Evolutionary conservation across 1,140 invertebrate species (phyloP).

Genomic region (Heliothis subflexa): DNA sequence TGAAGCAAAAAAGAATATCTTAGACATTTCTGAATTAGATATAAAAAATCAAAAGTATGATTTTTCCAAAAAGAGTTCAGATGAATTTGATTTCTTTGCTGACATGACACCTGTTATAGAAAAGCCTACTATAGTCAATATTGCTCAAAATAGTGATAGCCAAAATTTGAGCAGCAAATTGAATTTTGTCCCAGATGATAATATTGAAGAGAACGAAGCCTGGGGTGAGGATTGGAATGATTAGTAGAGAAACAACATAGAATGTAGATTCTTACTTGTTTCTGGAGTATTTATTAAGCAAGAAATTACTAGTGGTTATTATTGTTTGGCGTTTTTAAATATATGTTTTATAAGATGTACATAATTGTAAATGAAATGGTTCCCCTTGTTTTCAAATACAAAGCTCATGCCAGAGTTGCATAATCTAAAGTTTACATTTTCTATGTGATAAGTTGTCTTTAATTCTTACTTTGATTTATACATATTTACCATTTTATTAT

Average conservation of each 20-base stretch:
- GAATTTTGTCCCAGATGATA: slow-evolving; percentile 78
- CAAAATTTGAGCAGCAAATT: slow-evolving; percentile 77
- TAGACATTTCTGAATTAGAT: slow-evolving; percentile 90
- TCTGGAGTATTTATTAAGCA: not conserved
- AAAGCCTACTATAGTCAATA: slow-evolving; percentile 85
- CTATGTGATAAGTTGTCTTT: too few species aligned
- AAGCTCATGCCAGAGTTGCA: too few species aligned
- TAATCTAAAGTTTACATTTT: too few species aligned
- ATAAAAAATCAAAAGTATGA: slow-evolving; percentile 90
- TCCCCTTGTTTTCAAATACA: not conserved
- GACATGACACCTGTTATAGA: slow-evolving; percentile 94
- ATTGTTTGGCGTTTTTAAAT: not conserved
- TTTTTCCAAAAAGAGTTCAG: slow-evolving; percentile 70
- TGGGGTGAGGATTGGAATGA: slow-evolving; percentile 84
- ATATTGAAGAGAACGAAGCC: slow-evolving; percentile 70
- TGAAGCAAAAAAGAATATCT: slow-evolving; percentile 83
- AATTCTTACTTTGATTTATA: too few species aligned
- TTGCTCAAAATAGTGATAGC: slow-evolving; percentile 65
- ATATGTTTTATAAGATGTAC: slow-evolving; percentile 13
- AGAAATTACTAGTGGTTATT: slow-evolving; percentile 2
- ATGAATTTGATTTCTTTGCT: slow-evolving; percentile 92
- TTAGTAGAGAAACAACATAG: slow-evolving; percentile 45
- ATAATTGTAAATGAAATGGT: slow-evolving; percentile 28
- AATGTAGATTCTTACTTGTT: not conserved
- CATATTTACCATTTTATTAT: too few species aligned